phyloP scores from a whole-genome alignment of 2,888 invertebrate species.

The Limenitis camilla region DNA sequence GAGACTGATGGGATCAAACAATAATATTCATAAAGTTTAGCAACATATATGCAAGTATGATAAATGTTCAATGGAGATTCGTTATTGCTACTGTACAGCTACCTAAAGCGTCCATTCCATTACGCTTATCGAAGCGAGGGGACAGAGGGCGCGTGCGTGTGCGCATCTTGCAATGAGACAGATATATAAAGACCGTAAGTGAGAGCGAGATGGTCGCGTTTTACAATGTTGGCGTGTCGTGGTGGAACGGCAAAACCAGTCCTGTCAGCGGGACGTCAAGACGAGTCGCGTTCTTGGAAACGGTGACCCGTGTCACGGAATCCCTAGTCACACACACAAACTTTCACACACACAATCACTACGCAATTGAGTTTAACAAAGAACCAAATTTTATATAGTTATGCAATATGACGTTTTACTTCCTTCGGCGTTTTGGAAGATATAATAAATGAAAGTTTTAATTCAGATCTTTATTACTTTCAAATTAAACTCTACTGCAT shows the following conservation, averaged over 20 bases:
- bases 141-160: conserved; percentile 66
- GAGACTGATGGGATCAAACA: background rate
- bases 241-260: conserved; percentile 69
- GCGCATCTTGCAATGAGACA: conserved; percentile 60
- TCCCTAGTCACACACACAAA: conserved; percentile 61
- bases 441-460: conserved; percentile 18
- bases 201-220: conserved; percentile 43
- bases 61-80: conserved; percentile 56
- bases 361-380: background rate
- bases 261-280: conserved; percentile 73
- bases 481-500: background rate
- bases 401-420: conserved; percentile 13
- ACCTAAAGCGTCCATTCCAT: conserved; percentile 66
- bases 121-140: conserved; percentile 61
- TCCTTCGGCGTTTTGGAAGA: conserved; percentile 7
- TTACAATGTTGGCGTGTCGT: conserved; percentile 61
- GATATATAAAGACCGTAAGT: conserved; percentile 28
- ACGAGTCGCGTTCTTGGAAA: conserved; percentile 71
- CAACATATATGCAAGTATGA: conserved; percentile 15
- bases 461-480: conserved; percentile 3
- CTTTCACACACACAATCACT: conserved; percentile 27
- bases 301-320: conserved; percentile 74
- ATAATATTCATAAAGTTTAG: background rate
- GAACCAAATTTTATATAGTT: conserved; percentile 10
- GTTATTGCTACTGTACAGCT: conserved; percentile 47